Percentiles rank a stretch among this genome's conserved stretches.
These are phyloP conservation scores for Hyperopisus bebe DNA, from an alignment of 2,113 vertebrate genomes.

Conservation along the genomic window DNA sequence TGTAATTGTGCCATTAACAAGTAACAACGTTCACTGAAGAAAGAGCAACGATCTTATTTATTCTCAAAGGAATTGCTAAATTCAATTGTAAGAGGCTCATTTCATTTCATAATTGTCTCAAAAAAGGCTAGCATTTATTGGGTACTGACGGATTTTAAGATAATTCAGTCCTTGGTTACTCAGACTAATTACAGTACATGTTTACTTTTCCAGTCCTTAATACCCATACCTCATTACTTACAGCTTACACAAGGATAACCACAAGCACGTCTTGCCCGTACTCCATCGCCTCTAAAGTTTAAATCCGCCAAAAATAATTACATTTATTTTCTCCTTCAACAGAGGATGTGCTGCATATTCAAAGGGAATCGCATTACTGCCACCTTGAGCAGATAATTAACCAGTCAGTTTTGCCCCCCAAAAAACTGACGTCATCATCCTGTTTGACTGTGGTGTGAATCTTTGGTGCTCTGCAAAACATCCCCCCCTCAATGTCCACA, in stretches of 20 bases:
- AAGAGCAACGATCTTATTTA: background rate
- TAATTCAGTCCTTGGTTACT: slow-evolving; percentile 4
- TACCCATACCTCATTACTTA: background rate
- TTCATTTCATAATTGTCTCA: slow-evolving; percentile 11
- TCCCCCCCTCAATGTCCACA: background rate
- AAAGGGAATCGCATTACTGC: background rate
- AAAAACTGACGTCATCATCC: background rate
- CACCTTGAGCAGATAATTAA: background rate
- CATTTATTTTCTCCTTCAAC: background rate
- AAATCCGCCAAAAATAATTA: background rate
- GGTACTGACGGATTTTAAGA: slow-evolving; percentile 2
- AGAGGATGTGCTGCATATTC: background rate
- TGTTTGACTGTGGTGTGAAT: background rate
- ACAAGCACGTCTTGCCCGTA: background rate
- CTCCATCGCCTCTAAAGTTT: slow-evolving; percentile 1
- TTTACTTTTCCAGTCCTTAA: slow-evolving; percentile 9
- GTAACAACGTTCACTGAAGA: background rate
- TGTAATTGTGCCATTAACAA: background rate
- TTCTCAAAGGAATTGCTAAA: background rate
- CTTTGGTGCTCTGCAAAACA: background rate
- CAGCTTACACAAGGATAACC: background rate
- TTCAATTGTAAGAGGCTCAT: background rate
- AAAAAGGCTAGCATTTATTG: background rate
- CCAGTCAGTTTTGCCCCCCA: background rate
- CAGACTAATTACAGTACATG: background rate